phyloP scores from a whole-genome alignment of 2,888 invertebrate species.

The Serrognathus titanus region DNA sequence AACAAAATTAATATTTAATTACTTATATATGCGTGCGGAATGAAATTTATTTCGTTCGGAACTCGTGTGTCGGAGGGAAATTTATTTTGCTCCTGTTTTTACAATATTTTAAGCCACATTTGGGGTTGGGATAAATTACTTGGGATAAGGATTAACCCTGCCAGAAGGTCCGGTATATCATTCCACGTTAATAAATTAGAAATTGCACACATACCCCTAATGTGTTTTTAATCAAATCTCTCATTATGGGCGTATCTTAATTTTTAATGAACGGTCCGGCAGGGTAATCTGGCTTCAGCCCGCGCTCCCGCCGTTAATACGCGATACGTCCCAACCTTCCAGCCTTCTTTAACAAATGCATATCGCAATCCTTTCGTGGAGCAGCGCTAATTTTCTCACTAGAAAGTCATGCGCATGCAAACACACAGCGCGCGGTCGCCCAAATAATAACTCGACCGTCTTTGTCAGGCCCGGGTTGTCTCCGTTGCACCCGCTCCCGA shows the following conservation, averaged over 20 bases:
- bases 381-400: slow-evolving; percentile 41
- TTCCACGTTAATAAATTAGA: slow-evolving; percentile 33
- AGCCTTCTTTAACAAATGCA: slow-evolving; percentile 9
- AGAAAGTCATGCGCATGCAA: slow-evolving; percentile 46
- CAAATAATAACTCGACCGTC: slow-evolving; percentile 49
- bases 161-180: slow-evolving; percentile 25
- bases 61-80: neutral
- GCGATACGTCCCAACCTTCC: slow-evolving; percentile 7
- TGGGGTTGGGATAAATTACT: slow-evolving; percentile 23
- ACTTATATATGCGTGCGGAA: neutral
- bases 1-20: neutral
- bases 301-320: slow-evolving; percentile 3
- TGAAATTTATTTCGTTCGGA: neutral
- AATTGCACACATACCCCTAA: slow-evolving; percentile 41
- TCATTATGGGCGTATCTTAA: slow-evolving; percentile 48
- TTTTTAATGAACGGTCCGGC: slow-evolving; percentile 46
- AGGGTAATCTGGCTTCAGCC: slow-evolving; percentile 14
- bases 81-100: neutral
- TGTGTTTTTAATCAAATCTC: slow-evolving; percentile 51
- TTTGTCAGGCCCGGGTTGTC: slow-evolving; percentile 32
- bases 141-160: slow-evolving; percentile 27
- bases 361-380: slow-evolving; percentile 1
- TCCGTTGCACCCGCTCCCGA: slow-evolving; percentile 39
- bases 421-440: slow-evolving; percentile 43
- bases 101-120: slow-evolving; percentile 15